Evolutionary conservation across 2,888 invertebrate species (phyloP).

Genomic region (Lumbricus terrestris): DNA sequence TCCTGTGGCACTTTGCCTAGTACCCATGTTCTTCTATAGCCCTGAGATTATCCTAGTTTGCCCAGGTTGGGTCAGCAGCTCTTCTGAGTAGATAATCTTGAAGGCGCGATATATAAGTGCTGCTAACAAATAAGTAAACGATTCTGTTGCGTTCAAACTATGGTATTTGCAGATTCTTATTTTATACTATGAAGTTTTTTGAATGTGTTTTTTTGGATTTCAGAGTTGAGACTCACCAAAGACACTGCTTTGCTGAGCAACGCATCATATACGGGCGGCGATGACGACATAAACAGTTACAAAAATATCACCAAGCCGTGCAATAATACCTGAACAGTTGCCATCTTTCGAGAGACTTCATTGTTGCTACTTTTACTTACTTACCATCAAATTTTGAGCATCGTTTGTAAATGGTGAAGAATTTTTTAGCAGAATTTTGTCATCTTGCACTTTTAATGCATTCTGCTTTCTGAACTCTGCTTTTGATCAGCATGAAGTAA

Average conservation of each 20-base stretch:
- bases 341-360: background rate
- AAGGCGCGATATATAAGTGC: too few relatives aligned
- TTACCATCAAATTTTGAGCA: background rate
- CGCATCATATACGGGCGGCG: background rate
- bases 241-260: background rate
- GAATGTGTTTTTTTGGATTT: background rate
- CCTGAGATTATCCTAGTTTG: too few relatives aligned
- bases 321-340: background rate
- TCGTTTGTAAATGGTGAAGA: background rate
- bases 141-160: too few relatives aligned
- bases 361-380: background rate
- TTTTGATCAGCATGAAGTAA: too few relatives aligned
- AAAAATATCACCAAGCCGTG: background rate
- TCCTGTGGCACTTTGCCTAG: too few relatives aligned
- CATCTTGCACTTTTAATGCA: background rate
- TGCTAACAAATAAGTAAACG: too few relatives aligned
- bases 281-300: background rate
- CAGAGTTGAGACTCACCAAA: slow-evolving; percentile 8
- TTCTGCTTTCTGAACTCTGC: too few relatives aligned
- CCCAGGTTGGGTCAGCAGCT: too few relatives aligned
- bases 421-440: background rate
- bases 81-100: too few relatives aligned
- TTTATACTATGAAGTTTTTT: background rate
- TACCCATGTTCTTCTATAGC: too few relatives aligned
- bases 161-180: too few relatives aligned